Conservation (phyloP, 1,140 invertebrate genomes). For the Idris sp. region DNA sequence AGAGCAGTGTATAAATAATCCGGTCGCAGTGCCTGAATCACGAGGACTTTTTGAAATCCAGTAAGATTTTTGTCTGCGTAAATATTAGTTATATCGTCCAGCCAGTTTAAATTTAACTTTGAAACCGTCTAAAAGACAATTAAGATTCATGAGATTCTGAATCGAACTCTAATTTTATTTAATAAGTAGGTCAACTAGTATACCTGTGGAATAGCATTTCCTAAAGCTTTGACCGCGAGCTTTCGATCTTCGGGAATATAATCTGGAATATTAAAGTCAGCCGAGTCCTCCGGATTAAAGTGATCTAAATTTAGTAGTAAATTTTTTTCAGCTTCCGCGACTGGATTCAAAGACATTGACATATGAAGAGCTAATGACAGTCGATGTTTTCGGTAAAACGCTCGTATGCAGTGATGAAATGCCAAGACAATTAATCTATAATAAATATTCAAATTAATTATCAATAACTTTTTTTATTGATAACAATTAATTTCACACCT, state of each 20-base stretch:
- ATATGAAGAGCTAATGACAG: conserved; percentile 71
- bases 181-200: no score
- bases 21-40: conserved; percentile 89
- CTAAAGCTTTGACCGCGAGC: conserved; percentile 64
- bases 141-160: no score
- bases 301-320: conserved; percentile 66
- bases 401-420: conserved; percentile 71
- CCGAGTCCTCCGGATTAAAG: conserved; percentile 54
- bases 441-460: no score
- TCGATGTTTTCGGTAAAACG: conserved; percentile 72
- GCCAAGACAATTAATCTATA: conserved; percentile 69
- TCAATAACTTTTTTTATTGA: no score
- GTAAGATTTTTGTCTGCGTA: conserved; percentile 80
- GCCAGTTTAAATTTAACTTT: conserved; percentile 73
- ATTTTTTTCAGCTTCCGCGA: conserved; percentile 69
- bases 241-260: conserved; percentile 72
- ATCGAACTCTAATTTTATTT: no score
- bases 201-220: conserved; percentile 64
- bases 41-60: conserved; percentile 90
- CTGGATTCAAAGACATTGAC: conserved; percentile 68
- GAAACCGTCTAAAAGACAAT: conserved; percentile 64
- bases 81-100: conserved; percentile 70
- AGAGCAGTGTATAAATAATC: conserved; percentile 88
- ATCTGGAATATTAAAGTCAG: conserved; percentile 66
- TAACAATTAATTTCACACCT: conserved; percentile 45